phyloP scores from a whole-genome alignment of 1,140 invertebrate genomes.

The Neuroterus valhalla region DNA sequence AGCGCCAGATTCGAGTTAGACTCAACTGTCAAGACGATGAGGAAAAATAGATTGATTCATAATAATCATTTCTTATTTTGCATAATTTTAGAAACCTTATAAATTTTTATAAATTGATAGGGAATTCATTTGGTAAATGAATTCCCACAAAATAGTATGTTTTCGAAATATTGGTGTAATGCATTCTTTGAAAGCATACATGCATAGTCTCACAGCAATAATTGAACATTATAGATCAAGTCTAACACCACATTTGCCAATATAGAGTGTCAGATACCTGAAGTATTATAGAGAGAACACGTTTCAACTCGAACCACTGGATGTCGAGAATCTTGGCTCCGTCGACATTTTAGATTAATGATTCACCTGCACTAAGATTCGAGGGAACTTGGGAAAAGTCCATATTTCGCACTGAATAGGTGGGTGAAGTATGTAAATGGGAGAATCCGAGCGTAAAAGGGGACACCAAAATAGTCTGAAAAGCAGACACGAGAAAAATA shows the following conservation, averaged over 20 bases:
- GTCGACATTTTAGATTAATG: constrained; percentile 54
- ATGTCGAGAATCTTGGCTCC: constrained; percentile 39
- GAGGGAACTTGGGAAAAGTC: constrained; percentile 50
- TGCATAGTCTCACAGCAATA: too few species aligned
- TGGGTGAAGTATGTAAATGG: constrained; percentile 44
- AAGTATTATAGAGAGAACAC: not conserved
- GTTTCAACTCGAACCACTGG: constrained; percentile 3
- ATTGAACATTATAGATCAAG: not conserved
- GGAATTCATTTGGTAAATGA: too few species aligned
- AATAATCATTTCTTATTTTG: too few species aligned
- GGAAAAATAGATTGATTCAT: too few species aligned
- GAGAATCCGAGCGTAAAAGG: constrained; percentile 46
- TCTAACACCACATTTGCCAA: not conserved
- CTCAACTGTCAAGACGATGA: too few species aligned
- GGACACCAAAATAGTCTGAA: constrained; percentile 33
- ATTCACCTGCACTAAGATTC: constrained; percentile 52
- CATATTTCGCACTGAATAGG: constrained; percentile 45
- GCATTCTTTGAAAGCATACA: too few species aligned
- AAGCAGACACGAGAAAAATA: not conserved
- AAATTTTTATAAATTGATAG: too few species aligned
- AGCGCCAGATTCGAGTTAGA: too few species aligned
- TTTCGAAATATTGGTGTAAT: too few species aligned
- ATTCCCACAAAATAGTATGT: too few species aligned
- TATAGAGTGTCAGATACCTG: not conserved
- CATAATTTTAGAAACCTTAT: too few species aligned